Percentiles rank a stretch among this genome's conserved stretches.
Conservation (phyloP, 23 tunicate genomes). For the Styela clava region DNA sequence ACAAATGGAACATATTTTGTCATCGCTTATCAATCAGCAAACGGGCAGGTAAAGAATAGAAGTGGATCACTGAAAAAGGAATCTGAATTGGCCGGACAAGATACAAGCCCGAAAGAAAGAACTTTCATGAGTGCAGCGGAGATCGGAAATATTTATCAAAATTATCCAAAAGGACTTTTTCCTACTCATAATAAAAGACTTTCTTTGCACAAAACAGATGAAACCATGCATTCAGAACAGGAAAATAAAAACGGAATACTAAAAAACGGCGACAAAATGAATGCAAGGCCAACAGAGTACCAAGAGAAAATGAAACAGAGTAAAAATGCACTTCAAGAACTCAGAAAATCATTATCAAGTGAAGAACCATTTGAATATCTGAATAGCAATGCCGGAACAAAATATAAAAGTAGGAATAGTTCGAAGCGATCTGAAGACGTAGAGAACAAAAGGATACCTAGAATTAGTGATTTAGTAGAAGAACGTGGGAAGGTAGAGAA, state of each 20-base stretch:
- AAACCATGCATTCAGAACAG: not conserved
- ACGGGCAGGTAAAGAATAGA: not conserved
- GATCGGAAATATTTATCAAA: not conserved
- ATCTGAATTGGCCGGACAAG: too few species aligned
- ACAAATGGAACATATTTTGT: not conserved
- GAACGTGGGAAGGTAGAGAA: not conserved
- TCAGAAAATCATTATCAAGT: slow-evolving; percentile 10
- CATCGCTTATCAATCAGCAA: not conserved
- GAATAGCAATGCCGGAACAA: not conserved
- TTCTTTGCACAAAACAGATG: not conserved
- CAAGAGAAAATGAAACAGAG: slow-evolving; percentile 2
- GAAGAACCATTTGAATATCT: not conserved
- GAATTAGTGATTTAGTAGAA: not conserved
- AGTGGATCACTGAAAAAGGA: not conserved
- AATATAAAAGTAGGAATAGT: not conserved
- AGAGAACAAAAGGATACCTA: not conserved
- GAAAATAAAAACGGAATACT: not conserved
- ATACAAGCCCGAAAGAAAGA: not conserved
- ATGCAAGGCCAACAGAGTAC: not conserved
- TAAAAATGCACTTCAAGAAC: slow-evolving; percentile 11
- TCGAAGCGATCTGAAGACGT: not conserved
- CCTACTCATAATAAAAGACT: too few species aligned
- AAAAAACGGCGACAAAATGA: not conserved
- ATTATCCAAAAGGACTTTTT: not conserved
- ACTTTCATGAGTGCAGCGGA: not conserved